Evolutionary conservation across 2,113 vertebrate genomes (phyloP), one percentile per base, ranked within the genome.

Genomic region (Mus spicilegus): DNA sequence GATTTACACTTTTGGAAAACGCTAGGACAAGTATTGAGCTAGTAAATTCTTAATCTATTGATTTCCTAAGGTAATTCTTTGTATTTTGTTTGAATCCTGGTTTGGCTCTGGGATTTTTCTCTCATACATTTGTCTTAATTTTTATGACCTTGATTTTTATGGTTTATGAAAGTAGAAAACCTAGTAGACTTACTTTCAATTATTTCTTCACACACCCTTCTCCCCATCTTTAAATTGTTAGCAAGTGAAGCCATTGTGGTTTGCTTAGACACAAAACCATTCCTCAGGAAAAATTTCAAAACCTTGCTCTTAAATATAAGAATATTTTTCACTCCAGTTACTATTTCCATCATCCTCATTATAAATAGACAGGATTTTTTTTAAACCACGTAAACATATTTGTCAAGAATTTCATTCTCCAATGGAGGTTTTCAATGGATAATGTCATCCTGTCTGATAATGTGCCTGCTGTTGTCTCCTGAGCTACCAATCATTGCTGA

Each of bases 151-250:
- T 86, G 24, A 87, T 95, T 93, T 92, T 93, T 58, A 87, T 96
- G 67, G 73, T 69, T 89, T 93, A 78, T 88, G 82, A 91, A 96
- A 75, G 39, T 94, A 81, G 19, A 86, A 78, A 92, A 89, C 63
- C 61, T 89, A 91, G 51, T 39, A 36, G 19, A 76, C 24, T 70
- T 96, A 69, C 88, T 96, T 97, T 95, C 93, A 22, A 69, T 92
- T 91, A n/a, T 95, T 89, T 81, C 87, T 95, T 88, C 91, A 89
- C 13, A 92, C 0, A 49, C 22, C 85, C 46, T 28, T 92, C 7
- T 90, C 14, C 42, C 30, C 93, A 93, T 87, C 85, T 89, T 97
- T 96, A 96, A 96, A 3, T 82, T 91, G 65, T 94, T 96, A 96
- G 82, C 54, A 63, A 49, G 39, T 85, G 81, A 95, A 96, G 76